Evolutionary conservation across 2,888 invertebrate genomes (phyloP).

Genomic region (Cataglyphis cursor): DNA sequence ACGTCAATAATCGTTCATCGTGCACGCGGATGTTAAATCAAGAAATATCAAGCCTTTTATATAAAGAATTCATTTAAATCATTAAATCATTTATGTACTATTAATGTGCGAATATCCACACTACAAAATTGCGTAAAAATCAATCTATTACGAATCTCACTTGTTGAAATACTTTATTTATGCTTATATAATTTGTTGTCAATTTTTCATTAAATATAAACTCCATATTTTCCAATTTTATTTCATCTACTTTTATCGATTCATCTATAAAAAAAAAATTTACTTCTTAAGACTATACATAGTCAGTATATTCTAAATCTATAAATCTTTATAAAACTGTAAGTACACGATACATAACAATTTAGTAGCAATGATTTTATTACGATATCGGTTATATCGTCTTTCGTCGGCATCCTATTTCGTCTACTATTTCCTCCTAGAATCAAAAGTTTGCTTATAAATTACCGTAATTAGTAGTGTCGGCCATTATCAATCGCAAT

Average conservation of each 20-base stretch:
- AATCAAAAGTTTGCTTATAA: slow-evolving; percentile 13
- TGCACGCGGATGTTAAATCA: slow-evolving; percentile 15
- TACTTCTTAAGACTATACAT: neutral
- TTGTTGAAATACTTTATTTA: neutral
- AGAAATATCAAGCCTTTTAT: neutral
- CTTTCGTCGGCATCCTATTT: slow-evolving; percentile 15
- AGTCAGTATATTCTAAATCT: too few relatives aligned
- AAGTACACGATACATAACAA: neutral
- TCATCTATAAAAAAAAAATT: neutral
- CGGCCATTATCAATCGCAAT: slow-evolving; percentile 47
- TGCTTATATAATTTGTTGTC: neutral
- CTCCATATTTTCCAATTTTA: neutral
- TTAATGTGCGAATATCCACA: neutral
- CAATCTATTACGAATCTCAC: neutral
- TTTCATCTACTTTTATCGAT: neutral
- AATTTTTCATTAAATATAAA: neutral
- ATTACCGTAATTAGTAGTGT: slow-evolving; percentile 44
- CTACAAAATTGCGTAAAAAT: neutral
- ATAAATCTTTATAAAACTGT: neutral
- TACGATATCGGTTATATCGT: slow-evolving; percentile 9
- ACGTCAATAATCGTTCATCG: slow-evolving; percentile 60
- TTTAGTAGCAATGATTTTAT: slow-evolving; percentile 22
- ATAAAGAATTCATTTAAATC: neutral
- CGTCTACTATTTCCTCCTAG: neutral
- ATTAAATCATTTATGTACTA: neutral